phyloP scores from a whole-genome alignment of 2,797 vertebrate species.

The Molossus molossus region DNA sequence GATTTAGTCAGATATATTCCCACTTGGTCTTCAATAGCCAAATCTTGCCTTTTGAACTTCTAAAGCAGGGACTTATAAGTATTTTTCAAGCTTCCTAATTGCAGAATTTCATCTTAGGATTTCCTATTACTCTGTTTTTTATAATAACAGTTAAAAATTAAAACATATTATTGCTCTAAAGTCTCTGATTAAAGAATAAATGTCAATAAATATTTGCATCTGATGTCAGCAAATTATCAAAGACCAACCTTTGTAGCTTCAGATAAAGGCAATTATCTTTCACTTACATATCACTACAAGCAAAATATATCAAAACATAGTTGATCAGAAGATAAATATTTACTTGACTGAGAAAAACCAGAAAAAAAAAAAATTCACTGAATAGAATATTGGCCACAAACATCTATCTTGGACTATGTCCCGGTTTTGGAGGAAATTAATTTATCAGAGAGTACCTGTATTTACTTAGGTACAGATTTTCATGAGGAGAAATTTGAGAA shows the following conservation, averaged over 20 bases:
- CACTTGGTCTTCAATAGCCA: constrained; percentile 38
- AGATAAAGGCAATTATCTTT: constrained; percentile 52
- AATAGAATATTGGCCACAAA: constrained; percentile 59
- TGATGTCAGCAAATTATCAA: background rate
- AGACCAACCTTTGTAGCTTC: constrained; percentile 30
- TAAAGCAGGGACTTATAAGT: background rate
- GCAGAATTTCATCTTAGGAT: constrained; percentile 28
- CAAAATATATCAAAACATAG: background rate
- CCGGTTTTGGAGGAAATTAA: constrained; percentile 72
- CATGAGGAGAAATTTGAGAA: constrained; percentile 47
- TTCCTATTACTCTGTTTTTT: background rate
- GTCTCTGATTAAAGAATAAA: constrained; percentile 35
- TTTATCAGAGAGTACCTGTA: constrained; percentile 57
- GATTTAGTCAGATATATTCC: constrained; percentile 54
- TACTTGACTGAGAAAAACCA: background rate
- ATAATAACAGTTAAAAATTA: background rate
- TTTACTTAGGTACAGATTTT: constrained; percentile 66
- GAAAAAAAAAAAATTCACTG: constrained; percentile 64
- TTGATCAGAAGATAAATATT: constrained; percentile 68
- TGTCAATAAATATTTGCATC: background rate
- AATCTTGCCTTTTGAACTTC: constrained; percentile 51
- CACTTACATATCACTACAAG: background rate
- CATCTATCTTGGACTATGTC: constrained; percentile 5
- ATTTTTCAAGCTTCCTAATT: background rate
- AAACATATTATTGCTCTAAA: background rate